Percentiles rank a stretch among this genome's conserved stretches.
Evolutionary conservation across 1,140 invertebrate genomes (phyloP).

Genomic region (Harlomillsia oculata): DNA sequence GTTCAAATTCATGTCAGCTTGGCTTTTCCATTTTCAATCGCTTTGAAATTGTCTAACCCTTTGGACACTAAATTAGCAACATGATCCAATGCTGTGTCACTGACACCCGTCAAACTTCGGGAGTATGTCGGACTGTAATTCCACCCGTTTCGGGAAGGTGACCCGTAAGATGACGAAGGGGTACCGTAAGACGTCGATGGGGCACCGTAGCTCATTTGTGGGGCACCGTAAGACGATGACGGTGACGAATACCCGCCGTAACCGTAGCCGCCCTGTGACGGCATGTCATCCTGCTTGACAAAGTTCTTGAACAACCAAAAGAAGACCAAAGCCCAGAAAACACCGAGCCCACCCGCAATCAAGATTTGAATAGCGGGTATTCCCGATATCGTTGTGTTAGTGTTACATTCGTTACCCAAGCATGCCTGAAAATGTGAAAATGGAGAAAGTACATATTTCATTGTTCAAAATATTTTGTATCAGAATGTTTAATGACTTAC

Average conservation of each 20-base stretch:
- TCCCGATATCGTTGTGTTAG: slow-evolving; percentile 12
- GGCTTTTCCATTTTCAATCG: too few relatives aligned
- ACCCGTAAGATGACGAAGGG: slow-evolving; percentile 1
- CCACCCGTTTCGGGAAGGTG: neutral
- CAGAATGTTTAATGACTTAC: too few relatives aligned
- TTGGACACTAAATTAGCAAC: too few relatives aligned
- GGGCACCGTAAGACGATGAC: neutral
- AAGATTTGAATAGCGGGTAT: slow-evolving; percentile 21
- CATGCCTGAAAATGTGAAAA: slow-evolving; percentile 15
- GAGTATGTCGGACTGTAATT: too few relatives aligned
- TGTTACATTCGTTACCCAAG: neutral
- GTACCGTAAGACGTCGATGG: neutral
- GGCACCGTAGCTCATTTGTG: neutral
- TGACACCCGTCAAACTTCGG: too few relatives aligned
- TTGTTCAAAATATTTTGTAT: too few relatives aligned
- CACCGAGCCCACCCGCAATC: slow-evolving; percentile 3
- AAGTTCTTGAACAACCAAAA: slow-evolving; percentile 20
- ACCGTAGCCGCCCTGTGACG: neutral
- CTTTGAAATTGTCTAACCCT: too few relatives aligned
- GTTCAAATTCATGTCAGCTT: too few relatives aligned
- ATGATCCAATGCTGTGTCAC: too few relatives aligned
- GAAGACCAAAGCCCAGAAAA: slow-evolving; percentile 18
- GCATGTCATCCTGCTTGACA: neutral
- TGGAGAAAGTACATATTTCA: too few relatives aligned
- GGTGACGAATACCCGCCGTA: slow-evolving; percentile 3